Base-by-base conservation (phyloP, 2,888 invertebrate species). In the Lagria hirta region DNA sequence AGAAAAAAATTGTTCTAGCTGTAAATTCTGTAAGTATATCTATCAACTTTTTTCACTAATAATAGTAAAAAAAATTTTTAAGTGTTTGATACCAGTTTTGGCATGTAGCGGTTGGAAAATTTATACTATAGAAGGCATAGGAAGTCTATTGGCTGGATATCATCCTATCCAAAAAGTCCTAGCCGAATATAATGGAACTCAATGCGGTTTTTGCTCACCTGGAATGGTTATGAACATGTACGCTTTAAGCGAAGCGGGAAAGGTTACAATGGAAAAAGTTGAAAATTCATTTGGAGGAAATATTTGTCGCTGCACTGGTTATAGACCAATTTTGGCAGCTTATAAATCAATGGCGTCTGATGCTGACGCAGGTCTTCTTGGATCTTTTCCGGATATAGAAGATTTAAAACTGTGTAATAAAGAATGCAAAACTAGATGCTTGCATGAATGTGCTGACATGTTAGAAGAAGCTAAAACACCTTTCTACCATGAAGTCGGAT, bases 181-280 rank as follows among this genome's bases (percentile, higher is more conserved):
- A 10, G 82, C 80, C 0, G 69, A 77, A 12, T 72, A 77, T 55
- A 79, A 82, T 58, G 85, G 83, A 1, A 76, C 79, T 0, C 85
- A 85, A 62, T 85, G 85, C 57, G 84, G 84, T 1, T 82, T 75
- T 61, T 88, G 88, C 61, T 80, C 81, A 13, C 80, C 86, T 1
- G 88, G 86, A 6, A 86, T 86, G 81, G 78, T 88, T 22, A 86
- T 86, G 84, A 81, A 79, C 57, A 84, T 86, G 83, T 81, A 80
- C 67, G 80, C 76, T 24, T 52, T 76, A 12, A 60, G 73, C 52
- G 57, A 66, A 18, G 70, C 63, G 14, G 64, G 73, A 4, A 69
- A 71, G 29, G 54, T 78, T 29, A 77, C 78, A 0, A 75, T 77
- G 74, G 69, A 76, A 55, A 77, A 83, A 53, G 75, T 86, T 4